A percentile compares a stretch with the other conserved stretches of the same genome.
Evolutionary conservation across 2,888 invertebrate species (phyloP).

Genomic region (Andrena marginata): DNA sequence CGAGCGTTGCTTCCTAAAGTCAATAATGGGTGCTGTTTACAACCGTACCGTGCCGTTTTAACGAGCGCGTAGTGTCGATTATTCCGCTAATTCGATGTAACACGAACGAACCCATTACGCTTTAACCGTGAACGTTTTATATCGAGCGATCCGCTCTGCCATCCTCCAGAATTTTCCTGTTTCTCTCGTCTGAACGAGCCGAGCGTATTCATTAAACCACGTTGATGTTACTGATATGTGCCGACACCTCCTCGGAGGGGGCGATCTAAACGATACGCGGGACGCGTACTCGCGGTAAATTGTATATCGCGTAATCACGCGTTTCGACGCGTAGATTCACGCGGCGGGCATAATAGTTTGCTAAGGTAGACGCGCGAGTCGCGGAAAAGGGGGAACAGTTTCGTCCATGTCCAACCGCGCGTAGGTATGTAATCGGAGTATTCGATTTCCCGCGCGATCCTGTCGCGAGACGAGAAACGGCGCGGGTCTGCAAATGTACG

Average conservation of each 20-base stretch:
- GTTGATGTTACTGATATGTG: neutral
- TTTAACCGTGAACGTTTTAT: constrained; percentile 24
- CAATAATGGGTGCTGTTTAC: constrained; percentile 62
- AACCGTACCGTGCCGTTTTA: constrained; percentile 37
- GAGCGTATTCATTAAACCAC: neutral
- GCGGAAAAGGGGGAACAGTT: neutral
- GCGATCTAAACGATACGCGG: neutral
- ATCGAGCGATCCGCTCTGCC: constrained; percentile 19
- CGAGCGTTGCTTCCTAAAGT: constrained; percentile 46
- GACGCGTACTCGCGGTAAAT: neutral
- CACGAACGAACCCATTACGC: constrained; percentile 22
- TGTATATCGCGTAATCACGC: constrained; percentile 27
- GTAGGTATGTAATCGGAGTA: constrained; percentile 48
- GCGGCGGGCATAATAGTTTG: constrained; percentile 45
- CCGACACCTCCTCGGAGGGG: neutral
- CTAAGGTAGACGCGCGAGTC: constrained; percentile 22
- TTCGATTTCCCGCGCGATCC: constrained; percentile 44
- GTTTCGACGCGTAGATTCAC: constrained; percentile 18
- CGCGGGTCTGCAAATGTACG: neutral
- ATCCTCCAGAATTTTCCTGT: constrained; percentile 22
- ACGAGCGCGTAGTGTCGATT: constrained; percentile 7
- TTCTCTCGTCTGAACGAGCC: constrained; percentile 10
- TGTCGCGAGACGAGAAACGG: neutral
- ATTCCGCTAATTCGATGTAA: constrained; percentile 2
- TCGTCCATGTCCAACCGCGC: constrained; percentile 19